Base-by-base conservation (phyloP, 2,797 vertebrate genomes). In the Onychomys arenicola region DNA sequence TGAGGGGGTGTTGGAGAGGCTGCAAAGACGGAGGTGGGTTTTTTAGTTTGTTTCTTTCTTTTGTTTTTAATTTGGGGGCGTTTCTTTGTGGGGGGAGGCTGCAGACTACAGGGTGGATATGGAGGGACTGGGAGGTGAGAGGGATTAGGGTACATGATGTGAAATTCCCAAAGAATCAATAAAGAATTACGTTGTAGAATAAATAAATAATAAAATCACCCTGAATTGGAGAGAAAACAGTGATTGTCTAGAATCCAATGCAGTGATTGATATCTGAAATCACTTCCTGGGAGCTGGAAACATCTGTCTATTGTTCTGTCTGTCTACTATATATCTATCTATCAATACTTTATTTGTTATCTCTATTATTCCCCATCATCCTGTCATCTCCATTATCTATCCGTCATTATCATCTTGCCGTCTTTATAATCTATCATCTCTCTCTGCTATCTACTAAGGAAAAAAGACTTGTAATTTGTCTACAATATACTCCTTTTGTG, bases 131-230 rank as follows among this genome's bases (percentile, higher is more conserved):
- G n/a, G 19, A 73, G 21, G n/a, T 73, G 19, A 40, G 71, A 2
- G 4, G 9, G n/a, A 73, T 40, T 40, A 21, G 9, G 0, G 37
- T 40, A 9, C 37, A 73, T 40, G 71, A 23, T 40, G 37, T 73
- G 71, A 73, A 25, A 25, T 73, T 23, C 71, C 71, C n/a, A 40
- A 73, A 37, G n/a, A 73, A 40, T 40, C n/a, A 65, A 32, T 65
- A 65, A 65, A 65, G 63, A 65, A 65, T 23, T 65, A 63, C 12
- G 63, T 29, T 65, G 29, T 32, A 59, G 52, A 52, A 19, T n/a
- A 19, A 40, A 37, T 73, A 71, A 73, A 73, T 73, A 73, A 73
- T 80, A 95, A 95, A 95, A 86, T 63, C 32, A 82, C 14, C 71
- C 17, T 93, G 57, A 96, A 91, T 69, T 82, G 17, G 65, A 91